Evolutionary conservation across 2,797 vertebrate species (phyloP).

Genomic region (Ciconia nigra): DNA sequence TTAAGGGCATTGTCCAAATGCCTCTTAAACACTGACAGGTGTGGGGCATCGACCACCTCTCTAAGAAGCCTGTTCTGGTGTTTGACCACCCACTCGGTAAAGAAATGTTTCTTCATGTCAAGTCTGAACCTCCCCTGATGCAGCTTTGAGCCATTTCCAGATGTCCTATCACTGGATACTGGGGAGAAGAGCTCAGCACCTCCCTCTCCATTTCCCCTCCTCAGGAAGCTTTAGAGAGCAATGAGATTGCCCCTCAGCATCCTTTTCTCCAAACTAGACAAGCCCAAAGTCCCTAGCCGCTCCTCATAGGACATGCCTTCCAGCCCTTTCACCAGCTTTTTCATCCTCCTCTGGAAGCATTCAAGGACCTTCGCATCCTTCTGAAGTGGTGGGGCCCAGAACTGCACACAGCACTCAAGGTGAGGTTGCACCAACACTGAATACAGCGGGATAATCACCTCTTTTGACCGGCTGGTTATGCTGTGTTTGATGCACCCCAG

Average conservation of each 20-base stretch:
- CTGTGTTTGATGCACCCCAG: background rate
- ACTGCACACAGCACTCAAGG: background rate
- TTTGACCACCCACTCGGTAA: background rate
- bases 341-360: background rate
- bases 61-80: background rate
- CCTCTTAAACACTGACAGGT: background rate
- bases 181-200: background rate
- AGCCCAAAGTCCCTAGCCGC: background rate
- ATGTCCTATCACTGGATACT: rapidly evolving
- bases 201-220: background rate
- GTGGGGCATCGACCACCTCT: background rate
- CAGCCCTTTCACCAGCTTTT: background rate
- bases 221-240: background rate
- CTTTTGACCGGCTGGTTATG: background rate
- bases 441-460: background rate
- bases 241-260: background rate
- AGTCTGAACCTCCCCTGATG: background rate
- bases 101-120: background rate
- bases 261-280: background rate
- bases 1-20: background rate
- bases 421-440: background rate
- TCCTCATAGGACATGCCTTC: background rate
- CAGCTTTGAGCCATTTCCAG: background rate
- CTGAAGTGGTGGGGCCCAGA: background rate
- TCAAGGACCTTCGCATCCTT: background rate